Percentiles rank a stretch among this genome's conserved stretches.
These are phyloP conservation scores for Menidia menidia DNA, from an alignment of 2,797 vertebrate species.

Conservation along the genomic window DNA sequence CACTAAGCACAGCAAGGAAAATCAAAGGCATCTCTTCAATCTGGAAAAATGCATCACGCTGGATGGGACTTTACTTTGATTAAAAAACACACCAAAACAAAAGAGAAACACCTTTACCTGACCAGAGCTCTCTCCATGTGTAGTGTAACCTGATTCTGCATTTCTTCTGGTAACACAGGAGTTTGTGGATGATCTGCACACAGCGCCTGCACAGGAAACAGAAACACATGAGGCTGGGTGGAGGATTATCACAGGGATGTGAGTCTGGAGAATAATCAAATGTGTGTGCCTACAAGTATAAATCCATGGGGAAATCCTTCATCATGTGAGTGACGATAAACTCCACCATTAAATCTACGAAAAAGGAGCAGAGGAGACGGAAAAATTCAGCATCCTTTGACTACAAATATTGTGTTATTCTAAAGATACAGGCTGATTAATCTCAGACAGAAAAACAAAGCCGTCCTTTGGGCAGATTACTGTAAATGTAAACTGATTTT, in stretches of 20 bases:
- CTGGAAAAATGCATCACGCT: no score
- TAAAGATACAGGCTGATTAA: neutral
- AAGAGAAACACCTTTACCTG: constrained; percentile 82
- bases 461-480: no score
- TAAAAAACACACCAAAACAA: neutral
- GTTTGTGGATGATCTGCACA: constrained; percentile 97
- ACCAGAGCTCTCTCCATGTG: constrained; percentile 98
- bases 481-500: no score
- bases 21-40: no score
- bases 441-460: neutral
- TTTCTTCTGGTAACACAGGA: constrained; percentile 99
- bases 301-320: constrained; percentile 99
- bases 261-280: constrained; percentile 1
- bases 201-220: constrained; percentile 85
- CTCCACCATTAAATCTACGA: constrained; percentile 97
- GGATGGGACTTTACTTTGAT: neutral
- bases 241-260: neutral
- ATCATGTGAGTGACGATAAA: constrained; percentile 99
- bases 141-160: constrained; percentile 96
- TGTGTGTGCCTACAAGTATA: constrained; percentile 90
- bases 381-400: neutral
- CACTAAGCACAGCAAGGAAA: no score
- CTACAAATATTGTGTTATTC: neutral
- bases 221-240: neutral
- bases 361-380: neutral